Conservation (phyloP, 2,888 invertebrate genomes). For the Dendrolimus pini region DNA sequence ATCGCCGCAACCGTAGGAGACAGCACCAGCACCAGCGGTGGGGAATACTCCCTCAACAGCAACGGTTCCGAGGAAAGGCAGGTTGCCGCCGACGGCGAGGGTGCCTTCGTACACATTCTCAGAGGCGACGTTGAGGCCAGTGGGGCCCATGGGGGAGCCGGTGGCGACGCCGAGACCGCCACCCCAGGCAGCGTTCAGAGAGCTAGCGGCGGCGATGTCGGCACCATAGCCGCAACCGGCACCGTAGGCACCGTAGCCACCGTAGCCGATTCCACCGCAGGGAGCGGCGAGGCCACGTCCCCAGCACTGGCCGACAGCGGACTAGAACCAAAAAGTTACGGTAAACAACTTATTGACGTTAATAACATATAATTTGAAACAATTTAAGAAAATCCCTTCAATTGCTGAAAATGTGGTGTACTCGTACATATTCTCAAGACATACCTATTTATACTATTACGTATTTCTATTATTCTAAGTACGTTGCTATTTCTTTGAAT, state of each 20-base stretch:
- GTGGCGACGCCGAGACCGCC: not conserved
- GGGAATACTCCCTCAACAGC: slow-evolving; percentile 3
- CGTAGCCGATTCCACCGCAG: slow-evolving; percentile 4
- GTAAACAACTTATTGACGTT: too few species aligned
- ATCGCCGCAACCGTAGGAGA: slow-evolving; percentile 21
- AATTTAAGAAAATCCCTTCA: too few species aligned
- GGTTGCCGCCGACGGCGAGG: slow-evolving; percentile 3
- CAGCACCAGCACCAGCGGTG: slow-evolving; percentile 7
- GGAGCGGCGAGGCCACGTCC: not conserved
- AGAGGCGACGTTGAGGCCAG: not conserved
- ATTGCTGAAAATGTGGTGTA: too few species aligned
- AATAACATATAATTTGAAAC: too few species aligned
- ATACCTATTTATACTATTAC: too few species aligned
- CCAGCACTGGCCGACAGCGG: not conserved
- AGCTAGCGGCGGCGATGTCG: slow-evolving; percentile 1
- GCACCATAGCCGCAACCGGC: not conserved
- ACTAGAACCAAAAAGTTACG: not conserved
- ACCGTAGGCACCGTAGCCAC: slow-evolving; percentile 3
- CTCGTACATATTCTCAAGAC: too few species aligned
- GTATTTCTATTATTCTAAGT: too few species aligned
- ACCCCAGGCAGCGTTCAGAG: not conserved
- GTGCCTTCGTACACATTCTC: not conserved
- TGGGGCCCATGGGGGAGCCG: slow-evolving; percentile 1
- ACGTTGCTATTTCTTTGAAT: too few species aligned
- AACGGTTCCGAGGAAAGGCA: slow-evolving; percentile 7